These are phyloP conservation scores for Spicauda simplicius DNA, from an alignment of 2,888 invertebrate genomes.

Conservation along the genomic window DNA sequence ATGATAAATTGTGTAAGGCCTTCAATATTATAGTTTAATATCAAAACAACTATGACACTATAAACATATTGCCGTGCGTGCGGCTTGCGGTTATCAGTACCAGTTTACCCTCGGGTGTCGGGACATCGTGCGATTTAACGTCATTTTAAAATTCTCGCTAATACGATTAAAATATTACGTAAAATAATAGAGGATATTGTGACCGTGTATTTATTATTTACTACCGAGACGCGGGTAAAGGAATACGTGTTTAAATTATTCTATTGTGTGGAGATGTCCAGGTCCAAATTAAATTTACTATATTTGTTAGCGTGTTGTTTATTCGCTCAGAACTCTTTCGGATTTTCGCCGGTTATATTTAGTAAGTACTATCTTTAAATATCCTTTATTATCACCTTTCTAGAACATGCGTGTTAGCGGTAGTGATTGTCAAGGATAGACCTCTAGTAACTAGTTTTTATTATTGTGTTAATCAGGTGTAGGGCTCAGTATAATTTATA, in stretches of 20 bases:
- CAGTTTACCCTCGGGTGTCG: constrained; percentile 1
- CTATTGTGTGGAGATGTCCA: constrained; percentile 54
- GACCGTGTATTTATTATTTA: constrained; percentile 22
- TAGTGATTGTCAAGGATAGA: neutral
- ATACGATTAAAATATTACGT: constrained; percentile 30
- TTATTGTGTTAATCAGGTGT: neutral
- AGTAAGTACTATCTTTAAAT: constrained; percentile 62
- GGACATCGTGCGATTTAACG: constrained; percentile 19
- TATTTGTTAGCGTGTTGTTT: constrained; percentile 53
- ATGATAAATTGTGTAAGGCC: neutral
- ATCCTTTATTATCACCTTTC: constrained; percentile 31
- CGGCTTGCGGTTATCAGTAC: constrained; percentile 8
- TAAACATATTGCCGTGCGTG: constrained; percentile 11
- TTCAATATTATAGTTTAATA: constrained; percentile 1
- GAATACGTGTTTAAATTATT: constrained; percentile 18
- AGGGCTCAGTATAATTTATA: too few relatives aligned
- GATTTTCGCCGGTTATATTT: constrained; percentile 75
- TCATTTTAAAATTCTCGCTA: constrained; percentile 21
- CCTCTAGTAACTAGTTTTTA: neutral
- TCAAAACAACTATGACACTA: constrained; percentile 12
- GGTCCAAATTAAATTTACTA: constrained; percentile 55
- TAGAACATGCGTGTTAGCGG: constrained; percentile 37
- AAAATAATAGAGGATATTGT: constrained; percentile 36
- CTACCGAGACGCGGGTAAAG: neutral
- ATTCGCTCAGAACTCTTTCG: constrained; percentile 64